Evolutionary conservation across 2,113 vertebrate species (phyloP), one percentile per base, ranked within the genome.

Genomic region (Oryzias woworae): DNA sequence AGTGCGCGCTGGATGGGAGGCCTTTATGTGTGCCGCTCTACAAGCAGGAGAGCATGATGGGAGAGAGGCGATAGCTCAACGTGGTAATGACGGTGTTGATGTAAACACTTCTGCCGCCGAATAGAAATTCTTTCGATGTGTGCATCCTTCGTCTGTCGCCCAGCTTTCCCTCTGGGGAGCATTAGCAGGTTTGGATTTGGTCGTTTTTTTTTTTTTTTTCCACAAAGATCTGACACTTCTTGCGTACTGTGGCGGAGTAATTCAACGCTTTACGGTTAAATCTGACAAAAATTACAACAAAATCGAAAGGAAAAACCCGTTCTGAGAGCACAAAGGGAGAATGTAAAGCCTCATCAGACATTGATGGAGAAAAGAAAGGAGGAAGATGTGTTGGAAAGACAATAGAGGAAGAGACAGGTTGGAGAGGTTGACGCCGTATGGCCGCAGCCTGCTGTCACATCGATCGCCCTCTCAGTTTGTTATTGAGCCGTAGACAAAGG

Each of bases 301-400:
- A 68, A 76, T 68, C 23, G 73, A 12, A 48, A 12, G 43, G 47
- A 78, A 64, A 41, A 49, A 43, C 23, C 56, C 36, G 10, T 36
- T 36, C 47, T 0, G n/a, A 54, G 54, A 71, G 71, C 62, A 26
- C n/a, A 7, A 52, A 10, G 16, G 12, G 53, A 62, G 46, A 73
- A 71, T 77, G 75, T 62, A 77, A 56, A 53, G 59, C 73, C 68
- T 67, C 47, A 66, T 77, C 58, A 58, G 69, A 66, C 71, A 44
- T 51, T 17, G 67, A 44, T 4, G 36, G 46, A 45, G 28, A 7
- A 31, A 20, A 23, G 20, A 18, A 31, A 4, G n/a, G 41, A 31
- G 41, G 15, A 23, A 4, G 1, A 7, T 17, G 15, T 58, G 52
- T 50, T 65, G 15, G 17, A 58, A 50, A 0, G 7, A 42, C 22